These are phyloP conservation scores for Drosophila trichaetosa DNA, from an alignment of 2,888 invertebrate genomes.

Conservation along the genomic window DNA sequence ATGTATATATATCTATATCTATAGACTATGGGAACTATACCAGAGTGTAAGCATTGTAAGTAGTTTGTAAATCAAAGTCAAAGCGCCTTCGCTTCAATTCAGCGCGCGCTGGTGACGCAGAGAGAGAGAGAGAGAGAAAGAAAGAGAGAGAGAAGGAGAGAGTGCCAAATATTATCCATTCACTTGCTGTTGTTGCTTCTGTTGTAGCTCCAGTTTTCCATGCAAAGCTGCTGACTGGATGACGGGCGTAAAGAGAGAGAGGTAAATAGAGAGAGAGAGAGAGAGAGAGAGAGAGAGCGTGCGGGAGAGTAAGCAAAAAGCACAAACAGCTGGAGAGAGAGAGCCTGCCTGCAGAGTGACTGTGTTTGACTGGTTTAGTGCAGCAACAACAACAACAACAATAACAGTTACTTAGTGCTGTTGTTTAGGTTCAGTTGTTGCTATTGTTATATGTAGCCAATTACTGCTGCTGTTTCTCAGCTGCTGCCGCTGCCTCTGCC, in stretches of 20 bases:
- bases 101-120: slow-evolving; percentile 17
- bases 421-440: slow-evolving; percentile 48
- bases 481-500: slow-evolving; percentile 17
- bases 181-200: slow-evolving; percentile 40
- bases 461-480: slow-evolving; percentile 10
- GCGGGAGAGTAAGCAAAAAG: slow-evolving; percentile 8
- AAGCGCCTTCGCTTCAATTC: slow-evolving; percentile 28
- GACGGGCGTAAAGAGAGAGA: slow-evolving; percentile 8
- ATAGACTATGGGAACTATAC: slow-evolving; percentile 18
- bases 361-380: slow-evolving; percentile 37
- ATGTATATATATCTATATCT: no score
- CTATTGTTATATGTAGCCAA: slow-evolving; percentile 19
- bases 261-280: not conserved
- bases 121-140: slow-evolving; percentile 1
- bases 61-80: slow-evolving; percentile 28
- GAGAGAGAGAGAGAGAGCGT: slow-evolving; percentile 8
- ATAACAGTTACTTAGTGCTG: slow-evolving; percentile 37
- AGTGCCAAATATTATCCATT: slow-evolving; percentile 25
- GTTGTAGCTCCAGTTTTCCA: slow-evolving; percentile 67
- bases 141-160: not conserved
- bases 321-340: slow-evolving; percentile 6
- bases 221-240: slow-evolving; percentile 14
- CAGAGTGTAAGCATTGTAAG: slow-evolving; percentile 17
- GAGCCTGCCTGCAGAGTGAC: slow-evolving; percentile 8
- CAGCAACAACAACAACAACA: slow-evolving; percentile 21